Conservation (phyloP, 2,888 invertebrate species). For the Dicycla oo region DNA sequence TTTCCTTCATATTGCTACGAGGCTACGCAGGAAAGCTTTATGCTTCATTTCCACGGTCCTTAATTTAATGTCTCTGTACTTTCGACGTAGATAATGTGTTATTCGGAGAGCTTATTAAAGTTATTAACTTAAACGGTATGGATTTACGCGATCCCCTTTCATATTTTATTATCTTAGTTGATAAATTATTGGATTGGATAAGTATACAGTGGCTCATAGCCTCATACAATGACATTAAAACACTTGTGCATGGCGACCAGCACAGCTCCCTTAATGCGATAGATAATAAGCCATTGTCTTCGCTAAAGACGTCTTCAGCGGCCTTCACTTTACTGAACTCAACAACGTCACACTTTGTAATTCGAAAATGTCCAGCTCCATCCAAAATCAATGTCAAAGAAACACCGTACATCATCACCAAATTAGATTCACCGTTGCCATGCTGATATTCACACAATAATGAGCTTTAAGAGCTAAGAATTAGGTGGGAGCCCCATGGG, state of each 20-base stretch:
- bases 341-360: constrained; percentile 76
- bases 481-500: constrained; percentile 63
- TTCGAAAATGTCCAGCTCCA: constrained; percentile 76
- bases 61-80: constrained; percentile 43
- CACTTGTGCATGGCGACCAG: constrained; percentile 59
- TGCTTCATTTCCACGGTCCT: constrained; percentile 46
- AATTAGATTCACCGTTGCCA: constrained; percentile 77
- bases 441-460: constrained; percentile 60
- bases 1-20: constrained; percentile 31
- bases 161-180: constrained; percentile 20
- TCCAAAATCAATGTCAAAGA: constrained; percentile 87
- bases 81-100: constrained; percentile 36
- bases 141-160: constrained; percentile 21
- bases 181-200: constrained; percentile 6
- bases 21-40: constrained; percentile 40
- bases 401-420: constrained; percentile 79
- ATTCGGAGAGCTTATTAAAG: constrained; percentile 24
- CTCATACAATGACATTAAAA: constrained; percentile 56
- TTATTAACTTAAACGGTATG: constrained; percentile 11
- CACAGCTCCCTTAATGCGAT: constrained; percentile 64
- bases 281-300: constrained; percentile 74
- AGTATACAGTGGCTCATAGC: constrained; percentile 16
- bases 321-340: constrained; percentile 69
- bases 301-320: constrained; percentile 67
- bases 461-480: constrained; percentile 68